A percentile compares a stretch with the other conserved stretches of the same genome.
Evolutionary conservation across 1,140 invertebrate genomes (phyloP).

Genomic region (Lutraria rhynchaena): DNA sequence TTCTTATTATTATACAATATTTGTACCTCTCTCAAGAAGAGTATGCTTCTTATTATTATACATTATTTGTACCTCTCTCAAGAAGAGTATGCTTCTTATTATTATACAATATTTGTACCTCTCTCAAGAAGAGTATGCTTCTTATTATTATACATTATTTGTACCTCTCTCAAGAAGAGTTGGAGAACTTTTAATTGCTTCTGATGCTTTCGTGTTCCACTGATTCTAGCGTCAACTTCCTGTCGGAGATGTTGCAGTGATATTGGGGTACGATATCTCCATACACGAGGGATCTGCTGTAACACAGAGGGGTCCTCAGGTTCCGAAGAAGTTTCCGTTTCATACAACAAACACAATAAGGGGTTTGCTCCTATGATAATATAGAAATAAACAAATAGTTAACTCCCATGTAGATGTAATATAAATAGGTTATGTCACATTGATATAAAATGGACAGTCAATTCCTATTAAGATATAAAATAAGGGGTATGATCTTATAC

Average conservation of each 20-base stretch:
- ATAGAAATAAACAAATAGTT: neutral
- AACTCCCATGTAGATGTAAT: neutral
- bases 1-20: too few relatives aligned
- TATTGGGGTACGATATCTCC: conserved; percentile 61
- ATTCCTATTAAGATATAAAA: neutral
- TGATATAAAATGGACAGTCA: neutral
- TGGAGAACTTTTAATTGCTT: conserved; percentile 51
- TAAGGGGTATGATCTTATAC: too few relatives aligned
- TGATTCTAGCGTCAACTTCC: conserved; percentile 32
- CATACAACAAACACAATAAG: conserved; percentile 65
- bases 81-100: too few relatives aligned
- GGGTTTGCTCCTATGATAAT: conserved; percentile 51
- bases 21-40: too few relatives aligned
- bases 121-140: conserved; percentile 63
- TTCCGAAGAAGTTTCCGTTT: conserved; percentile 56
- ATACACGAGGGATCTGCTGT: conserved; percentile 58
- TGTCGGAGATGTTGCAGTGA: conserved; percentile 62
- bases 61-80: too few relatives aligned
- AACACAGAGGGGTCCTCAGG: conserved; percentile 1
- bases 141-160: too few relatives aligned
- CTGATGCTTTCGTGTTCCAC: conserved; percentile 10
- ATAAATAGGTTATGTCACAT: too few relatives aligned
- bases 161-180: conserved; percentile 66
- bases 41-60: too few relatives aligned
- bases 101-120: conserved; percentile 65